Conservation (phyloP, 2,888 invertebrate genomes). For the Agonopterix arenella region DNA sequence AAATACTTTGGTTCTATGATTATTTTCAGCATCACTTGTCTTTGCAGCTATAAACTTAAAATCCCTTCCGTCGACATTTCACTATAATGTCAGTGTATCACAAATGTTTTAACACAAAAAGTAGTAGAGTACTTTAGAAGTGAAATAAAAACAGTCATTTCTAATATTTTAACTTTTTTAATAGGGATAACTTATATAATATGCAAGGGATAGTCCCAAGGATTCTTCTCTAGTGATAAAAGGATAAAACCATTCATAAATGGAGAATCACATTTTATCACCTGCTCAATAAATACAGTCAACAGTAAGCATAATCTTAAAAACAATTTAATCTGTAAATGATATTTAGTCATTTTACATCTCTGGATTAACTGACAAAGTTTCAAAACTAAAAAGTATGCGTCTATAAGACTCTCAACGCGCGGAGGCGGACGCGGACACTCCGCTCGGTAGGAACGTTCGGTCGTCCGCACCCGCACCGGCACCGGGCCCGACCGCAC, state of each 20-base stretch:
- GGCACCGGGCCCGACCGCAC: slow-evolving; percentile 6
- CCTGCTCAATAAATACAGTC: slow-evolving; percentile 75
- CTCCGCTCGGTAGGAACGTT: slow-evolving; percentile 9
- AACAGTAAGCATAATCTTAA: slow-evolving; percentile 76
- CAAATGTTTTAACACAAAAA: no score
- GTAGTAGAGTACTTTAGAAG: no score
- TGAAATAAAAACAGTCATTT: slow-evolving; percentile 21
- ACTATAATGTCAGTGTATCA: no score
- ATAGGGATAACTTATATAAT: slow-evolving; percentile 77
- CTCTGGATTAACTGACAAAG: slow-evolving; percentile 55
- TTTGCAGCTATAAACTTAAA: no score
- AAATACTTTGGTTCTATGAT: no score
- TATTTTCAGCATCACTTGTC: no score
- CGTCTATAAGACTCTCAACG: slow-evolving; percentile 23
- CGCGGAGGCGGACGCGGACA: slow-evolving; percentile 10
- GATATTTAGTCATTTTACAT: slow-evolving; percentile 70
- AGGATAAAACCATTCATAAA: slow-evolving; percentile 66
- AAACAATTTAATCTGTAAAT: slow-evolving; percentile 70
- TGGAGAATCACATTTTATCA: slow-evolving; percentile 72
- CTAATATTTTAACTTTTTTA: slow-evolving; percentile 65
- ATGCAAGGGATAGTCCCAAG: slow-evolving; percentile 73
- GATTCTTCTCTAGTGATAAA: slow-evolving; percentile 71
- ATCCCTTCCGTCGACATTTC: no score
- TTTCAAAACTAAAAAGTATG: slow-evolving; percentile 47
- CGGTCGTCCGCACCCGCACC: slow-evolving; percentile 23